Base-by-base conservation (phyloP, 2,888 invertebrate genomes). In the Trachelus troglodyta region DNA sequence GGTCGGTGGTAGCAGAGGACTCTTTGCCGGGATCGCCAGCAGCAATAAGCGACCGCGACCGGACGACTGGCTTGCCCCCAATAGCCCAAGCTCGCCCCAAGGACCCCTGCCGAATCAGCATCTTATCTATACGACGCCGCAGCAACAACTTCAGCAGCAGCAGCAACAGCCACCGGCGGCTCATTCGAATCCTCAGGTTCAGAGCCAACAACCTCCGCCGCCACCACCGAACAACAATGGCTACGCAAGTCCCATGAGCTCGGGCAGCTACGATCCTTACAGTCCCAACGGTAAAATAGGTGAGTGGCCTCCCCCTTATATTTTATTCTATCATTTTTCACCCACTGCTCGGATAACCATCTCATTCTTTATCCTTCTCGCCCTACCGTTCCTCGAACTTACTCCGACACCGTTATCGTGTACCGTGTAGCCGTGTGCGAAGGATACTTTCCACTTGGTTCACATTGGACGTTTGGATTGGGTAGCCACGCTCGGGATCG, bases 271-370 rank as follows among this genome's bases (percentile, higher is more conserved):
- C 93, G 97, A 97, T 87, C 96, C 97, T 3, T 97, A 97, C 92
- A 97, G 97, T 93, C 97, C 97, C 84, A 96, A 96, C 92, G 96
- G 96, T 89, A 97, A 97, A 94, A 94, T 96, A 94, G 96, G 97
- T 97, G 87, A 95, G 96, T 94, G 23, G 33, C 33, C 33, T 3
- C 2, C 23, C 4, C 23, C 1, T 23, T 9, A 40, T 40, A 40
- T 56, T 56, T 1, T 56, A 9, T 23, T 56, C 2, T 9, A 56
- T 56, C 56, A 23, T 23, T 56, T 56, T 23, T 23, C 56, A 56
- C 9, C 56, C 23, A 2, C 23, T 9, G 4, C 40, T 56, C 9
- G 56, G 56, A 56, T 56, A 56, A 23, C 23, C 23, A 56, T 56
- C 56, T 56, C 23, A 56, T 23, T 23, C 23, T 23, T 56, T 1